Base-by-base conservation (phyloP, 1,140 invertebrate genomes). In the Heterodera carotae region DNA sequence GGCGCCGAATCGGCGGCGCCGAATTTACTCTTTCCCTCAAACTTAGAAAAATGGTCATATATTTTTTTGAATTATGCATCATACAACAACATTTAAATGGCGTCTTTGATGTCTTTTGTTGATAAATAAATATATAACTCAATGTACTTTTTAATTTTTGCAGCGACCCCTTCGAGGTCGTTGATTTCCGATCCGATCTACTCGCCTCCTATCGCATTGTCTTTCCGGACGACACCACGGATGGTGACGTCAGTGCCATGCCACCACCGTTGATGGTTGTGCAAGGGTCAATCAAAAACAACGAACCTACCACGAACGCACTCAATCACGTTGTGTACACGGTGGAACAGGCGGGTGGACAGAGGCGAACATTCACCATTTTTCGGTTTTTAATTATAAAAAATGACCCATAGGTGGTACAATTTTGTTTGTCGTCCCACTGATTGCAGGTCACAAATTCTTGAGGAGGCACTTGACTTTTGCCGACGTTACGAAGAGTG, bases 401-500 rank as follows among this genome's bases (percentile, higher is more conserved):
- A 43, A 43, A 43, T 43, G 39, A 12, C 2, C 6, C 39, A 8
- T 43, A 6, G 12, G 22, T 22, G 18, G 2, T 1, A 22, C 0
- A 56, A 56, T 56, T 56, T 56, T 18, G 0, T 5, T 22, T 56
- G n/a, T n/a, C n/a, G n/a, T n/a, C n/a, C n/a, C n/a, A n/a, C n/a
- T n/a, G n/a, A n/a, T n/a, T n/a, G n/a, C 0, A 56, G 48, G 22
- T 56, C 48, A 4, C 12, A 56, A 15, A 56, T 22, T 56, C 15
- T 56, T 12, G 75, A 64, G n/a, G 82, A 84, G 36, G 82, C 83
- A 18, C 33, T 83, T 27, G 82, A 83, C 64, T 85, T 85, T 66
- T 83, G 73, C 60, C 33, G 80, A 8, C 80, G 83, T 25, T 85
- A 78, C 64, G 83, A 85, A 76, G 82, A 83, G 60, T 83, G 83